Evolutionary conservation across 2,113 vertebrate species (phyloP).

Genomic region (Entomyzon cyanotis): DNA sequence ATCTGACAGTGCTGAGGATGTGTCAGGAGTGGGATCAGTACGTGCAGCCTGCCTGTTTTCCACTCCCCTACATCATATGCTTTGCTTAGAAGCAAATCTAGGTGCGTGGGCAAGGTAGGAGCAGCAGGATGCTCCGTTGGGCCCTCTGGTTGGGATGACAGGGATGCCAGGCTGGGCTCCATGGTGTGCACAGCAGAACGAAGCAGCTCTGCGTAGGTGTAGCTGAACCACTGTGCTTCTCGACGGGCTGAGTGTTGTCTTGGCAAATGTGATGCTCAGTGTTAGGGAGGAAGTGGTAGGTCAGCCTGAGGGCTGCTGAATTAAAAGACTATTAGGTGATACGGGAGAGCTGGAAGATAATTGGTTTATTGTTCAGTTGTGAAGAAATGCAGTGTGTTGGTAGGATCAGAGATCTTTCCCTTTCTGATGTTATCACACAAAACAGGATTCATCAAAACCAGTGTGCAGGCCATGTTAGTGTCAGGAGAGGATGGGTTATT

Average conservation of each 20-base stretch:
- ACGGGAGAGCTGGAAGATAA: not conserved
- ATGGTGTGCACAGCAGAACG: not conserved
- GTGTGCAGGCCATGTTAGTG: not conserved
- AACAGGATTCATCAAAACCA: not conserved
- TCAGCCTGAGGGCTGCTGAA: not conserved
- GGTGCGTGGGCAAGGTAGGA: slow-evolving; percentile 30
- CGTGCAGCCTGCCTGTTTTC: not conserved
- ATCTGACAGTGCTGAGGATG: rapidly evolving
- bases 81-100: not conserved
- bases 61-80: not conserved
- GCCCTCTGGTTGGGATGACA: not conserved
- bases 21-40: not conserved
- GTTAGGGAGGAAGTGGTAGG: not conserved
- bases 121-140: not conserved
- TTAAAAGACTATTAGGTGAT: not conserved
- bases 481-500: not conserved
- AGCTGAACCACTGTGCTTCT: not conserved
- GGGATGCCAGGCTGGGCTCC: not conserved
- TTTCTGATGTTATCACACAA: not conserved
- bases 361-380: not conserved
- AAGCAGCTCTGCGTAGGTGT: not conserved
- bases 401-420: not conserved
- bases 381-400: not conserved
- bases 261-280: not conserved
- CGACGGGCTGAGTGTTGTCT: not conserved